phyloP scores from a whole-genome alignment of 2,113 vertebrate genomes.

The Petroica traversi region DNA sequence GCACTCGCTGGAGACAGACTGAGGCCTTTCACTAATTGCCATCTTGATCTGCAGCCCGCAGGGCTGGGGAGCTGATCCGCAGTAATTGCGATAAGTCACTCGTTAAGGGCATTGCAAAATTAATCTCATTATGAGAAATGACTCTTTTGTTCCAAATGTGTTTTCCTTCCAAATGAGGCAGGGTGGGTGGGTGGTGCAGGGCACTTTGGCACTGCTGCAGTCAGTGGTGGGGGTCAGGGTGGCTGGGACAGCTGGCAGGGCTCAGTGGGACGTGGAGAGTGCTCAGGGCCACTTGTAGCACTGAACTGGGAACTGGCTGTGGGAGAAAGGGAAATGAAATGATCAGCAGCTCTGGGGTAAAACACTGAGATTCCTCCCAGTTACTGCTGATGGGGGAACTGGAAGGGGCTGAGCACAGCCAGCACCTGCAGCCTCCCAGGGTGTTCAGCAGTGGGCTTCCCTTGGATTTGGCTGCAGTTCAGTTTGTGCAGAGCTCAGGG shows the following conservation, averaged over 20 bases:
- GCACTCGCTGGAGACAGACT: not conserved
- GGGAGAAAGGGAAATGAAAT: not conserved
- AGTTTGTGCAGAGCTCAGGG: not conserved
- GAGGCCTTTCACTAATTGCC: not conserved
- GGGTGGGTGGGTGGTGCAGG: not conserved
- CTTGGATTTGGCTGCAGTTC: not conserved
- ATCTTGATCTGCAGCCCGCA: not conserved
- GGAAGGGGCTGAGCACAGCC: not conserved
- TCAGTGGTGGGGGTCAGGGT: not conserved
- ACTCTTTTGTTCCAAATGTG: not conserved
- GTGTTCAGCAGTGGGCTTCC: not conserved
- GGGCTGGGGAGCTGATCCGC: not conserved
- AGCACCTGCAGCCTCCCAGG: not conserved
- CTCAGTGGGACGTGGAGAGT: fast-evolving
- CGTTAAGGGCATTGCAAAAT: slow-evolving; percentile 27
- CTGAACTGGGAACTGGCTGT: not conserved
- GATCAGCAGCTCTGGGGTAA: not conserved
- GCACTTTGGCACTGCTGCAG: not conserved
- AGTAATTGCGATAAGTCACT: slow-evolving; percentile 16
- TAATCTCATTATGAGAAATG: slow-evolving; percentile 40
- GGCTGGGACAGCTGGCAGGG: not conserved
- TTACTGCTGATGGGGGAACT: not conserved
- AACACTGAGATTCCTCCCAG: not conserved
- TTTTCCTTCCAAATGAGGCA: not conserved
- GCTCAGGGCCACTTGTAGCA: not conserved